Evolutionary conservation across 2,113 vertebrate species (phyloP), one percentile per base, ranked within the genome.

Genomic region (Bubo bubo): DNA sequence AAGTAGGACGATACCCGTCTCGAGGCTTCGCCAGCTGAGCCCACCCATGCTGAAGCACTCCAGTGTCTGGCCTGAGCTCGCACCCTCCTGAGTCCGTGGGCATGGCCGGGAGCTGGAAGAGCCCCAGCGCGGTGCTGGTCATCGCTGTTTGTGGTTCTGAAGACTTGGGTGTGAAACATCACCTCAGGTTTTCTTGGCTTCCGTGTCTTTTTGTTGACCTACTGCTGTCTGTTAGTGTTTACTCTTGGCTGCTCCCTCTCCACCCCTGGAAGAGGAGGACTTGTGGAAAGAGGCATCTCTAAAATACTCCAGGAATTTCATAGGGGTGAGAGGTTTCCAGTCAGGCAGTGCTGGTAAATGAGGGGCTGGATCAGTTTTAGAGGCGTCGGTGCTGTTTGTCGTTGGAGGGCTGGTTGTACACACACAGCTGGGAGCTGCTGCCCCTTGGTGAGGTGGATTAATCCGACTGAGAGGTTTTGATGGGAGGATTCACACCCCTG

Each of bases 1-100:
- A 9, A 0, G 1, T 19, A 0, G 7, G 53, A 6, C 14, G 18
- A 3, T 15, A 15, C 24, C 32, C 12, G 8, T 14, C 47, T 28
- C 19, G 1, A 45, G 70, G 45, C 62, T 43, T 28, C 52, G 7
- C 43, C 14, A 45, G 43, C 43, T 45, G 43, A 45, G 37, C 37
- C 43, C 53, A 28, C 18, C 50, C 0, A 1, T 22, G 11, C 8
- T 9, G 2, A 58, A 43, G 18, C 16, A 6, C 50, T 47, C 16
- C 2, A 3, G n/a, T 9, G 20, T 30, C 67, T 30, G 6, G 12
- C 43, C n/a, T 39, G 45, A n/a, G 45, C 39, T 66, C 9, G 15
- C 17, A 6, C 9, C 67, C 23, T 53, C 28, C 14, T 2, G 16
- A 13, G n/a, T 6, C 30, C 4, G 30, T 3, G 6, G 28, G 30